Evolutionary conservation across 2,113 vertebrate genomes (phyloP).

Genomic region (Willisornis vidua): DNA sequence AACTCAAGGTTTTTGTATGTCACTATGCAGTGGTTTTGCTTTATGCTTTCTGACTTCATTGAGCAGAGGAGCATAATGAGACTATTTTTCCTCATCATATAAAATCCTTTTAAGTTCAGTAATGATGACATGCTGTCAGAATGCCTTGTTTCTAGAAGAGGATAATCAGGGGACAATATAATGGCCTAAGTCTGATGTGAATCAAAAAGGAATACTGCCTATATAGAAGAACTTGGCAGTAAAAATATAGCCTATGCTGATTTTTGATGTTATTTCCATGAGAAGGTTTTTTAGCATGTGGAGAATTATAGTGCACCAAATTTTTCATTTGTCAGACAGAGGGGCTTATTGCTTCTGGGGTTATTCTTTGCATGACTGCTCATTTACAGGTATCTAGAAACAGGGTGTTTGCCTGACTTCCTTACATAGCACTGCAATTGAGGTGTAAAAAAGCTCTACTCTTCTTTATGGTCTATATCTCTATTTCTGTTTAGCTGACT

Average conservation of each 20-base stretch:
- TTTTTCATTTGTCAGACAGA: background rate
- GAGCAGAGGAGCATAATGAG: background rate
- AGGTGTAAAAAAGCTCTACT: background rate
- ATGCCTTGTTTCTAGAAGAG: background rate
- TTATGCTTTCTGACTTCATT: conserved; percentile 1
- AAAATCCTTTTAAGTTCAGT: background rate
- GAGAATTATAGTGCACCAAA: background rate
- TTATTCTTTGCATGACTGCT: background rate
- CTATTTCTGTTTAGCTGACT: background rate
- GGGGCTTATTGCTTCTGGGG: background rate
- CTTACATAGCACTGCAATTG: background rate
- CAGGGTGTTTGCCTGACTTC: background rate
- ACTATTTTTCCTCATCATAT: background rate
- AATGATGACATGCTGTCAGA: background rate
- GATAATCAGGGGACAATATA: background rate
- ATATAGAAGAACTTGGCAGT: background rate
- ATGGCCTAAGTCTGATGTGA: background rate
- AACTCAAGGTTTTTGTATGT: background rate
- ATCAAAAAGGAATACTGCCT: conserved; percentile 9
- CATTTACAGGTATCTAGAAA: background rate
- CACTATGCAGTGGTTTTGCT: background rate
- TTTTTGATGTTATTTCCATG: background rate
- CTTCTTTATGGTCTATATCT: background rate
- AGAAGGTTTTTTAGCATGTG: background rate
- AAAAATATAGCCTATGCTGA: background rate